These are phyloP conservation scores for Vulpes lagopus DNA, from an alignment of 2,113 vertebrate species.

Conservation along the genomic window DNA sequence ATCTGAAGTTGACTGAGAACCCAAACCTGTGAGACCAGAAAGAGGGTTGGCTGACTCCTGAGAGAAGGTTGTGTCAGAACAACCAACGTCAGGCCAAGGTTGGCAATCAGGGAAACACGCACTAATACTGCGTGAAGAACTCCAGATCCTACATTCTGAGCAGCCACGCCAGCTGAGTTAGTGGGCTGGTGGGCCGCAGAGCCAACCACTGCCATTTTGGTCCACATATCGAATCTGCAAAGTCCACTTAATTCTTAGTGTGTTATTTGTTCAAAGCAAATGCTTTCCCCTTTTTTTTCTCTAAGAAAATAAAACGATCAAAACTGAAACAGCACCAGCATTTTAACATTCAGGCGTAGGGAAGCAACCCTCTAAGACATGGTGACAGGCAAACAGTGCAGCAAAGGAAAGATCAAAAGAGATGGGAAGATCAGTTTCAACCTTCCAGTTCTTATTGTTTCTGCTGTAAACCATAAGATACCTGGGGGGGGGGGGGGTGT, in stretches of 20 bases:
- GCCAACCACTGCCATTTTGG: slow-evolving; percentile 37
- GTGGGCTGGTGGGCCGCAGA: neutral
- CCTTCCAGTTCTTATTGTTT: neutral
- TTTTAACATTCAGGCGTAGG: neutral
- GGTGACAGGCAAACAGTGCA: neutral
- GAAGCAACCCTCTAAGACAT: neutral
- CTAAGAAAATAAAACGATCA: slow-evolving; percentile 67
- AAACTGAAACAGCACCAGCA: slow-evolving; percentile 64
- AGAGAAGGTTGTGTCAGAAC: neutral
- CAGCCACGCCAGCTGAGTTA: neutral
- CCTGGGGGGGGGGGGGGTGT: neutral
- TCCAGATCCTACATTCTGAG: neutral
- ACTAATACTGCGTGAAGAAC: neutral
- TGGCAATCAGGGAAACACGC: neutral
- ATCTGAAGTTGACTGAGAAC: neutral
- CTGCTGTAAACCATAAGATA: neutral
- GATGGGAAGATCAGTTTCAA: fast-evolving
- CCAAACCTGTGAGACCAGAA: neutral
- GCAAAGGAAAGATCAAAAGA: slow-evolving; percentile 36
- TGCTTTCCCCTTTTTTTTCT: slow-evolving; percentile 50
- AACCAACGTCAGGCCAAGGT: neutral
- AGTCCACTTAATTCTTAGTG: slow-evolving; percentile 86
- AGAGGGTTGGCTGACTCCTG: neutral
- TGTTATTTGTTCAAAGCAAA: slow-evolving; percentile 78
- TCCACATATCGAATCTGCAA: slow-evolving; percentile 65